These are phyloP conservation scores for Trisateles emortualis DNA, from an alignment of 2,888 invertebrate genomes.

Conservation along the genomic window DNA sequence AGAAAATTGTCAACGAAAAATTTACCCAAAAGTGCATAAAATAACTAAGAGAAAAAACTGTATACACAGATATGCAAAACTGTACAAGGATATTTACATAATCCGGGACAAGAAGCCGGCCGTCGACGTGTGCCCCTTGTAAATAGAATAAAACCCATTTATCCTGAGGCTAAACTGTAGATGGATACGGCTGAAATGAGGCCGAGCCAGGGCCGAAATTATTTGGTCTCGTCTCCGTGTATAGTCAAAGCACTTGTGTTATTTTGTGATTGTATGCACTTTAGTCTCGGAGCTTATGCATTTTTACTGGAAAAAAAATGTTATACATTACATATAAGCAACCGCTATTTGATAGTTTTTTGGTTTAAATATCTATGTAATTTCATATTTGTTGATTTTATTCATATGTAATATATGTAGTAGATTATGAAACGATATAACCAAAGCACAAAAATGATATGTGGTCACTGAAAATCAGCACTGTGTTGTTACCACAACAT, in stretches of 20 bases:
- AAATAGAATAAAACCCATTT: slow-evolving; percentile 52
- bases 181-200: slow-evolving; percentile 30
- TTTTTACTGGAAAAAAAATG: background rate
- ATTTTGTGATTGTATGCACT: background rate
- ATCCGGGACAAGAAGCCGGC: slow-evolving; percentile 47
- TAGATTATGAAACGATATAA: no score
- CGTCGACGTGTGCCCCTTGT: slow-evolving; percentile 49
- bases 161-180: slow-evolving; percentile 40
- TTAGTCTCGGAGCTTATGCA: background rate
- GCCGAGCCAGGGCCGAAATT: slow-evolving; percentile 25
- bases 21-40: slow-evolving; percentile 42
- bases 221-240: slow-evolving; percentile 18
- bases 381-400: no score
- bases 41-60: slow-evolving; percentile 38
- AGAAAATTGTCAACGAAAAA: slow-evolving; percentile 21
- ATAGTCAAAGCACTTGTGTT: background rate
- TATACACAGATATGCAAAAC: slow-evolving; percentile 50
- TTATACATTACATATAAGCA: no score
- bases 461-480: no score
- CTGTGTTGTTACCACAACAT: no score
- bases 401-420: no score
- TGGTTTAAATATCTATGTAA: no score
- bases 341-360: no score
- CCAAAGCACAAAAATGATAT: no score
- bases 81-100: slow-evolving; percentile 49